A percentile compares a stretch with the other conserved stretches of the same genome.
phyloP scores from a whole-genome alignment of 2,888 invertebrate species.

The Lacanobia oleracea region DNA sequence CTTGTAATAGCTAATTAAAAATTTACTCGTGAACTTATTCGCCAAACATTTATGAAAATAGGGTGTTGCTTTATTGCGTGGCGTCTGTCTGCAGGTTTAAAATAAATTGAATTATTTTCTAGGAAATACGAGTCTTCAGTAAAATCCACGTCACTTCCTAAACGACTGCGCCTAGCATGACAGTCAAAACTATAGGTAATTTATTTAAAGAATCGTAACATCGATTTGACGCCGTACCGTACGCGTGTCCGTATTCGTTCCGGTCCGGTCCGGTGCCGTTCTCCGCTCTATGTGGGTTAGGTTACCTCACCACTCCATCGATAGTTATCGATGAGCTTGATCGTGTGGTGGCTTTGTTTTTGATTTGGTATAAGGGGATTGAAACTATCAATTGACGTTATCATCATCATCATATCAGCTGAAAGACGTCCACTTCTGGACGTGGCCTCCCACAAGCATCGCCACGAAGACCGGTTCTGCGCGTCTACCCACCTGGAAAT shows the following conservation, averaged over 20 bases:
- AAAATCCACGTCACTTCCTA: slow-evolving; percentile 14
- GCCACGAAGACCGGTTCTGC: too few relatives aligned
- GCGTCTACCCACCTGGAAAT: too few relatives aligned
- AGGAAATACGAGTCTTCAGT: neutral
- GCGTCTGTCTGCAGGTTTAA: neutral
- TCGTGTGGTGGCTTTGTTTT: neutral
- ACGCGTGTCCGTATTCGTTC: slow-evolving; percentile 33
- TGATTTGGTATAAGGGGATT: neutral
- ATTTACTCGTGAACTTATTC: too few relatives aligned
- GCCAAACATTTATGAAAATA: too few relatives aligned
- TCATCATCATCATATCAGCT: too few relatives aligned
- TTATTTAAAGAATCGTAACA: slow-evolving; percentile 34
- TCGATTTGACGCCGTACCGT: slow-evolving; percentile 19
- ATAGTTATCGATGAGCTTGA: neutral
- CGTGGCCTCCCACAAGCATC: too few relatives aligned
- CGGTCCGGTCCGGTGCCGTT: slow-evolving; percentile 30
- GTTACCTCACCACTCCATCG: neutral
- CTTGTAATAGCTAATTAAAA: too few relatives aligned
- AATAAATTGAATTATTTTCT: neutral
- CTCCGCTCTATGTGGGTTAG: slow-evolving; percentile 10
- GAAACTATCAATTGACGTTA: neutral
- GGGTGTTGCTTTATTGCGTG: neutral
- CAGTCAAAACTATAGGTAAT: slow-evolving; percentile 7
- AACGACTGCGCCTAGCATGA: slow-evolving; percentile 8
- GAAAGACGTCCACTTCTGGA: too few relatives aligned